phyloP scores from a whole-genome alignment of 2,797 vertebrate species.

The Trachurus trachurus region DNA sequence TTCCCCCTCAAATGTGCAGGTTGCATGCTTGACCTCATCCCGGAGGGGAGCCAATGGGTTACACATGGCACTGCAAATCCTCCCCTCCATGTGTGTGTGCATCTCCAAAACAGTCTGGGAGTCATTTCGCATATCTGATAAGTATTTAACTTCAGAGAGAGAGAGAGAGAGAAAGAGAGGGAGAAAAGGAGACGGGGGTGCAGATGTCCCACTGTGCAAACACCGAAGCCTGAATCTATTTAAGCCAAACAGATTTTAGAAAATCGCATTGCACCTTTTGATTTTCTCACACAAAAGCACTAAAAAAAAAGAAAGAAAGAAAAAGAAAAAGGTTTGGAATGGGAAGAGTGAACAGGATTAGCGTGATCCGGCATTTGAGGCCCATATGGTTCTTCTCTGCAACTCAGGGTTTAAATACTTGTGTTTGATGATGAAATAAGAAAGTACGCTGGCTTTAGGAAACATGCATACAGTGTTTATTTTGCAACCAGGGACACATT shows the following conservation, averaged over 20 bases:
- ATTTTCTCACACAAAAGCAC: conserved; percentile 12
- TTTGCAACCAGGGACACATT: conserved; percentile 87
- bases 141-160: conserved; percentile 59
- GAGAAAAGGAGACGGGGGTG: conserved; percentile 13
- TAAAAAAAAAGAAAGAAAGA: too few species aligned
- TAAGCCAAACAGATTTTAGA: conserved; percentile 37
- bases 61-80: conserved; percentile 74
- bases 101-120: conserved; percentile 77
- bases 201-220: conserved; percentile 55
- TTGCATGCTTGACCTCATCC: conserved; percentile 79
- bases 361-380: conserved; percentile 34
- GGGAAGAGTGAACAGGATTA: conserved; percentile 33
- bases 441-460: conserved; percentile 68
- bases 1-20: conserved; percentile 71
- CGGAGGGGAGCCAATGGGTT: conserved; percentile 74
- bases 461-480: conserved; percentile 91
- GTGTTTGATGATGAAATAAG: conserved; percentile 24
- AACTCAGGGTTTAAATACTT: not conserved
- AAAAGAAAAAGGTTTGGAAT: not conserved
- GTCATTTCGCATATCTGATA: conserved; percentile 80
- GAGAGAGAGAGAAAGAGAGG: conserved; percentile 4
- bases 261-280: conserved; percentile 2
- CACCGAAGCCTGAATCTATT: conserved; percentile 37
- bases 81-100: conserved; percentile 62
- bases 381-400: conserved; percentile 19